phyloP scores from a whole-genome alignment of 2,113 vertebrate species.

The Proteles cristata region DNA sequence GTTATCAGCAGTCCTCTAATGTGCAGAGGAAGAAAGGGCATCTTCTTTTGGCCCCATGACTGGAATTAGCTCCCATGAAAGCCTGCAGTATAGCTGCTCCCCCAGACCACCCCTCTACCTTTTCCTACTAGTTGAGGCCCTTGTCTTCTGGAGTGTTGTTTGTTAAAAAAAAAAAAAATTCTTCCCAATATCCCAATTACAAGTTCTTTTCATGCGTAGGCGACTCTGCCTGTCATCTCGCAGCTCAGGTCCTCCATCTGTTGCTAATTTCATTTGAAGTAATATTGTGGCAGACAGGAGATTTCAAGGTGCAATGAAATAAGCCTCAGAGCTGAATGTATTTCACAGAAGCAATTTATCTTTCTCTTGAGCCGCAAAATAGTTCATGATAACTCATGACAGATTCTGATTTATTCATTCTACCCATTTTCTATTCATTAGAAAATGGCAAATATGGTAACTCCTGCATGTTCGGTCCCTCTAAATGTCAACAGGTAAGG shows the following conservation, averaged over 20 bases:
- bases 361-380: neutral
- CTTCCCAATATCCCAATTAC: neutral
- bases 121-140: neutral
- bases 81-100: neutral
- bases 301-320: constrained; percentile 55
- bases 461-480: neutral
- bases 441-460: neutral
- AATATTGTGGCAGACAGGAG: constrained; percentile 42
- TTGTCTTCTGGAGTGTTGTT: neutral
- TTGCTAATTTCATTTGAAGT: constrained; percentile 46
- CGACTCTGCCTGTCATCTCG: neutral
- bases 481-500: accelerated
- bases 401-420: neutral
- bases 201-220: neutral
- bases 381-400: neutral
- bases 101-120: neutral
- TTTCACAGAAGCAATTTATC: constrained; percentile 38
- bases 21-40: neutral
- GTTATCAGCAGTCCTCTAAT: neutral
- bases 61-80: neutral
- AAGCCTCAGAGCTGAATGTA: neutral
- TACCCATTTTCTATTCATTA: neutral
- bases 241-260: constrained; percentile 28
- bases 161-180: neutral
- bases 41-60: neutral